Evolutionary conservation across 2,888 invertebrate genomes (phyloP).

Genomic region (Synanthedon andrenaeformis): DNA sequence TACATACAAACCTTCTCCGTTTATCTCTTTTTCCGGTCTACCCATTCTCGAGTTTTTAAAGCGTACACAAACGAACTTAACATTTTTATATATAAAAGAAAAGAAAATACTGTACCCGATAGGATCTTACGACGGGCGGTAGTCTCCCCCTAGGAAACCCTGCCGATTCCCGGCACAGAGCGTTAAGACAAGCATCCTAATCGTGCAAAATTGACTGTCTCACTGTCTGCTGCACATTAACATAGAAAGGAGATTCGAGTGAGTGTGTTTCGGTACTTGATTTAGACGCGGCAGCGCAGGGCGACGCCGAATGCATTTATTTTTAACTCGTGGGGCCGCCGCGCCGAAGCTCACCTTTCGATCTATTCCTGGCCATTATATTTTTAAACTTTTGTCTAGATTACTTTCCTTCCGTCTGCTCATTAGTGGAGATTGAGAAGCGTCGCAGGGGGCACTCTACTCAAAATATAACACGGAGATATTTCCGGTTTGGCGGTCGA

Average conservation of each 20-base stretch:
- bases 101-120: too few relatives aligned
- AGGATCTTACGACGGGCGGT: too few relatives aligned
- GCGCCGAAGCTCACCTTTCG: constrained; percentile 65
- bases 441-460: constrained; percentile 65
- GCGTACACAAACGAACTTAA: too few relatives aligned
- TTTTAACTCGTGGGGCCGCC: constrained; percentile 59
- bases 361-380: constrained; percentile 57
- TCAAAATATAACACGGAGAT: constrained; percentile 49
- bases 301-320: constrained; percentile 39
- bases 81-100: too few relatives aligned
- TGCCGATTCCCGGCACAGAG: too few relatives aligned
- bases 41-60: too few relatives aligned
- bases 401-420: constrained; percentile 66
- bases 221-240: too few relatives aligned
- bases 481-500: constrained; percentile 43
- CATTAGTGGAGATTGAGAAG: constrained; percentile 67
- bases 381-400: constrained; percentile 69
- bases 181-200: too few relatives aligned
- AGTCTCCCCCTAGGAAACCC: too few relatives aligned
- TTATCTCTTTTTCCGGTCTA: too few relatives aligned
- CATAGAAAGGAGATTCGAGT: constrained; percentile 14
- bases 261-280: constrained; percentile 7
- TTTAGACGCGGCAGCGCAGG: constrained; percentile 29
- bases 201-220: too few relatives aligned
- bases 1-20: too few relatives aligned